Conservation (phyloP, 2,113 vertebrate genomes). For the Acinonyx jubatus region DNA sequence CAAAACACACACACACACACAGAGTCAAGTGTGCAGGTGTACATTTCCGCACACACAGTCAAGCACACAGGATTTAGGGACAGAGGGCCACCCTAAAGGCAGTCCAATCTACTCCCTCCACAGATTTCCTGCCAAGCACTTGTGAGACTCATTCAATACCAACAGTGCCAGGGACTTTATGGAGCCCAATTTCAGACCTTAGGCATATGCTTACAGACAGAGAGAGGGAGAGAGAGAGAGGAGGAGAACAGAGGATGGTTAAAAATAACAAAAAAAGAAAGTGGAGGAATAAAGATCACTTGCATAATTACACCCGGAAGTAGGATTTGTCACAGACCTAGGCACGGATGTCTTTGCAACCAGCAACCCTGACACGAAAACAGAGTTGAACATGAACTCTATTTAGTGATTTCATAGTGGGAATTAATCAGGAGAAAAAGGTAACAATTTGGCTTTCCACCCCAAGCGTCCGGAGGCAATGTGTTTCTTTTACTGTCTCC, state of each 20-base stretch:
- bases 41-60: accelerated
- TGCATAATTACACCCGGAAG: neutral
- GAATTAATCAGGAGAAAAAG: neutral
- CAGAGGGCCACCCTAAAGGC: too few relatives aligned
- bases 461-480: neutral
- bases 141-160: accelerated
- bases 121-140: neutral
- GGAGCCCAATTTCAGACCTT: neutral
- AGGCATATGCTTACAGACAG: neutral
- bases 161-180: accelerated
- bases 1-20: neutral
- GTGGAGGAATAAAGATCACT: neutral
- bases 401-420: neutral
- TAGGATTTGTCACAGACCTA: neutral
- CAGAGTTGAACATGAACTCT: neutral
- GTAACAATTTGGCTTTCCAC: neutral
- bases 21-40: neutral
- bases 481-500: neutral
- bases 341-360: neutral
- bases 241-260: accelerated
- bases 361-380: neutral
- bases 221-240: neutral
- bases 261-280: accelerated
- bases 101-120: too few relatives aligned
- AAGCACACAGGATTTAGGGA: neutral